These are phyloP conservation scores for Rhynchonycteris naso DNA, from an alignment of 2,797 vertebrate genomes.

Conservation along the genomic window DNA sequence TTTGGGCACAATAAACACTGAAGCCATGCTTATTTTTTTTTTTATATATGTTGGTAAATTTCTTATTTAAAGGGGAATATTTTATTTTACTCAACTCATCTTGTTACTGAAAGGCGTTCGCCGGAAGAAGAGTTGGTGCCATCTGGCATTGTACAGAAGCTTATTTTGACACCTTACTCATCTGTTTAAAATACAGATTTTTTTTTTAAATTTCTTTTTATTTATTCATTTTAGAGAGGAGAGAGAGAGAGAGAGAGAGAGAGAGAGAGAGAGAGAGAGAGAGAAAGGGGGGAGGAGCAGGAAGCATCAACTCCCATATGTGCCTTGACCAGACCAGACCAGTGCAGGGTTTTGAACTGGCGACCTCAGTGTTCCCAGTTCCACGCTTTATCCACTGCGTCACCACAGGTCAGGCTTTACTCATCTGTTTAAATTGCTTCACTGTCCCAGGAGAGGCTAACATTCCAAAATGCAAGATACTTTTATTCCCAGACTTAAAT, in stretches of 20 bases:
- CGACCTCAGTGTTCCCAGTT: too few relatives aligned
- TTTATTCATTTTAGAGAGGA: too few relatives aligned
- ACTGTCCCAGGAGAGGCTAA: conserved; percentile 43
- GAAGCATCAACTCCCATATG: too few relatives aligned
- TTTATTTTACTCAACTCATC: conserved; percentile 61
- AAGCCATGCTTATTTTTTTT: conserved; percentile 34
- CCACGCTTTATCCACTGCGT: too few relatives aligned
- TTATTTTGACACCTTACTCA: conserved; percentile 66
- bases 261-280: too few relatives aligned
- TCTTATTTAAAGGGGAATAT: conserved; percentile 28
- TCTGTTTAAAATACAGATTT: conserved; percentile 71
- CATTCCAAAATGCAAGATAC: conserved; percentile 46
- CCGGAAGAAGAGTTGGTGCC: conserved; percentile 16
- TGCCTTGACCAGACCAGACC: too few relatives aligned
- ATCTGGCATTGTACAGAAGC: conserved; percentile 57
- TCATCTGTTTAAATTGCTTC: conserved; percentile 65
- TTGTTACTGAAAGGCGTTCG: conserved; percentile 58
- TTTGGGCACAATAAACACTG: conserved; percentile 26
- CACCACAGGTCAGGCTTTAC: too few relatives aligned
- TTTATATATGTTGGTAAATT: conserved; percentile 20
- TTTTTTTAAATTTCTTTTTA: too few relatives aligned
- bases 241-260: too few relatives aligned
- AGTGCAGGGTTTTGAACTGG: too few relatives aligned
- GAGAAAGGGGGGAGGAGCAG: too few relatives aligned
- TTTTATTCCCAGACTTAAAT: conserved; percentile 51